Evolutionary conservation across 2,888 invertebrate species (phyloP).

Genomic region (Ennomos erosarius): DNA sequence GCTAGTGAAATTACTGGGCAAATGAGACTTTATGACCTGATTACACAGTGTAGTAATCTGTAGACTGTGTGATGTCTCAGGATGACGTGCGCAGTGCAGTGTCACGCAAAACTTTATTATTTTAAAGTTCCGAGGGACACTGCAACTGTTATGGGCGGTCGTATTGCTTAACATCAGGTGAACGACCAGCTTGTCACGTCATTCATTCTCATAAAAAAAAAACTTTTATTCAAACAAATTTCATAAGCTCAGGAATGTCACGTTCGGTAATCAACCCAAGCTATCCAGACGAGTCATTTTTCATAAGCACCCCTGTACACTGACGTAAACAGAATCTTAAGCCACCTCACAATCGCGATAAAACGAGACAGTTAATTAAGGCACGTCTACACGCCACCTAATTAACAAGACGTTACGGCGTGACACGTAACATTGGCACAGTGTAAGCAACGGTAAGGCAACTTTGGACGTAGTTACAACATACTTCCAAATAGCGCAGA

Average conservation of each 20-base stretch:
- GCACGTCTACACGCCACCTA: conserved; percentile 28
- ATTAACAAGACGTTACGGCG: conserved; percentile 34
- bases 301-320: conserved; percentile 23
- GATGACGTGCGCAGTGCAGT: too few relatives aligned
- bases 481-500: too few relatives aligned
- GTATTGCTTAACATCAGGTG: too few relatives aligned
- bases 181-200: too few relatives aligned
- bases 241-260: conserved; percentile 4
- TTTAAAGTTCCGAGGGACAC: too few relatives aligned
- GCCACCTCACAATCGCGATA: conserved; percentile 29
- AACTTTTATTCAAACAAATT: neutral
- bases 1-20: too few relatives aligned
- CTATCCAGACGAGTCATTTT: conserved; percentile 22
- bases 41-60: too few relatives aligned
- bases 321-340: conserved; percentile 25
- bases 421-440: conserved; percentile 19
- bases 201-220: too few relatives aligned
- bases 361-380: conserved; percentile 32
- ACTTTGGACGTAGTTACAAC: neutral
- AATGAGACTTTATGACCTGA: too few relatives aligned
- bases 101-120: too few relatives aligned
- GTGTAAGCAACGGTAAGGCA: conserved; percentile 8
- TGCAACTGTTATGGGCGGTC: too few relatives aligned
- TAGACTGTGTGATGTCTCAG: too few relatives aligned
- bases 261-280: conserved; percentile 10